Evolutionary conservation across 53 echinoderm and acorn worm species (phyloP).

Genomic region (Apostichopus leukothele): DNA sequence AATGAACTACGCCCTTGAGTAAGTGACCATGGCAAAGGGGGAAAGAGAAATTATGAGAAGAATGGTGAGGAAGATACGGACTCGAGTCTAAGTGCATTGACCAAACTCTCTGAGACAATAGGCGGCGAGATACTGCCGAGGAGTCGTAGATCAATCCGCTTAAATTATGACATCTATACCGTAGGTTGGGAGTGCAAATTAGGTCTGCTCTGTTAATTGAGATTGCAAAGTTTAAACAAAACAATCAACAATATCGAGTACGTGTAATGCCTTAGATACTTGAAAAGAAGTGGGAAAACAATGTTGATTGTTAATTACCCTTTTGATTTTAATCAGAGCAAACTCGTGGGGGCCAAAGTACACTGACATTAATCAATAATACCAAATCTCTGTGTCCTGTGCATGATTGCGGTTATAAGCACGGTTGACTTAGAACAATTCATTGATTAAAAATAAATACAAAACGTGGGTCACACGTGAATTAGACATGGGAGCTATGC

Average conservation of each 20-base stretch:
- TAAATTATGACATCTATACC: too few species aligned
- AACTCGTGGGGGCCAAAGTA: neutral
- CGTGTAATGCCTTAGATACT: neutral
- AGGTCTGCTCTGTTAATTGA: neutral
- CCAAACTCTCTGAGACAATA: constrained; percentile 9
- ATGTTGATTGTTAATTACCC: too few species aligned
- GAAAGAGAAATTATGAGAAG: constrained; percentile 3
- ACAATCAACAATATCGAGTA: neutral
- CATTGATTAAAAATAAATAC: neutral
- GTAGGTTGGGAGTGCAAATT: too few species aligned
- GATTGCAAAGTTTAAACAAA: neutral
- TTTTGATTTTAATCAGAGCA: neutral
- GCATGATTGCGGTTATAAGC: neutral
- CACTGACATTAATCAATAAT: neutral
- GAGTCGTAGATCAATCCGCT: too few species aligned
- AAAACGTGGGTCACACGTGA: too few species aligned
- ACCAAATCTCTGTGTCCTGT: neutral
- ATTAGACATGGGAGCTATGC: too few species aligned
- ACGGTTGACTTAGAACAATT: neutral
- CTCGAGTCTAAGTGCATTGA: constrained; percentile 24
- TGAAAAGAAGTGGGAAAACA: neutral
- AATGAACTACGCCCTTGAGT: neutral
- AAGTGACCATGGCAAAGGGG: neutral
- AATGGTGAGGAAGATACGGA: neutral
- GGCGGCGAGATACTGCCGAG: too few species aligned